Conservation (phyloP, 2,797 vertebrate genomes). For the Simalia tracyae region DNA sequence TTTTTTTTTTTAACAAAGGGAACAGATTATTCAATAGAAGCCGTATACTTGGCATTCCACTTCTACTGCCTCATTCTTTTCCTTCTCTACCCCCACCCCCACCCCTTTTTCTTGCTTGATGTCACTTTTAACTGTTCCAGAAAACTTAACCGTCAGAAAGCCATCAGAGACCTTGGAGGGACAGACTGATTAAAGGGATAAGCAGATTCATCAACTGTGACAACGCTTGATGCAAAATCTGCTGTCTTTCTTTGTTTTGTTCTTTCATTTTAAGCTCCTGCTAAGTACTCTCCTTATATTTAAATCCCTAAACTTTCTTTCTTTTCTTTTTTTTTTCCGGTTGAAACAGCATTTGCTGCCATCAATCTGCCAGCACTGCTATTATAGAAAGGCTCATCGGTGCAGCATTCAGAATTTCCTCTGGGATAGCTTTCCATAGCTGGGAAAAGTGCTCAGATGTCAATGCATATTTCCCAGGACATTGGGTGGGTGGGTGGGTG, state of each 20-base stretch:
- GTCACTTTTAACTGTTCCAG: conserved; percentile 29
- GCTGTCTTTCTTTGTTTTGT: neutral
- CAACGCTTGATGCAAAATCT: neutral
- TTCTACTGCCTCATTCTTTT: neutral
- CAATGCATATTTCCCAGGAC: too few relatives aligned
- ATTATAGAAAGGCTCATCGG: neutral
- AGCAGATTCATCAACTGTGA: conserved; percentile 6
- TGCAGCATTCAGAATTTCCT: neutral
- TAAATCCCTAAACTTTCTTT: neutral
- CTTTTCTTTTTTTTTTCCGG: too few relatives aligned
- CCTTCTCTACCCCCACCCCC: neutral
- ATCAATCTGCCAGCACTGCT: neutral
- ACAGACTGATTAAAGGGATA: conserved; percentile 14
- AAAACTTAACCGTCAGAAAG: conserved; percentile 18
- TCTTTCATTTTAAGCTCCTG: neutral
- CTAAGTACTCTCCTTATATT: neutral
- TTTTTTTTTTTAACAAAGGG: neutral
- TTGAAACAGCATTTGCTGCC: neutral
- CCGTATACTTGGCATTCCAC: neutral
- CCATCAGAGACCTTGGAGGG: conserved; percentile 22
- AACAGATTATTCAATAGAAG: neutral
- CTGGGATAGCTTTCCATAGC: too few relatives aligned
- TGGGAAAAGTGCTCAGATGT: too few relatives aligned
- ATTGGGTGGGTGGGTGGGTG: neutral
- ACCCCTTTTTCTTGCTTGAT: neutral